Conservation (phyloP, 2,888 invertebrate genomes). For the Gisinianus flammeolus region DNA sequence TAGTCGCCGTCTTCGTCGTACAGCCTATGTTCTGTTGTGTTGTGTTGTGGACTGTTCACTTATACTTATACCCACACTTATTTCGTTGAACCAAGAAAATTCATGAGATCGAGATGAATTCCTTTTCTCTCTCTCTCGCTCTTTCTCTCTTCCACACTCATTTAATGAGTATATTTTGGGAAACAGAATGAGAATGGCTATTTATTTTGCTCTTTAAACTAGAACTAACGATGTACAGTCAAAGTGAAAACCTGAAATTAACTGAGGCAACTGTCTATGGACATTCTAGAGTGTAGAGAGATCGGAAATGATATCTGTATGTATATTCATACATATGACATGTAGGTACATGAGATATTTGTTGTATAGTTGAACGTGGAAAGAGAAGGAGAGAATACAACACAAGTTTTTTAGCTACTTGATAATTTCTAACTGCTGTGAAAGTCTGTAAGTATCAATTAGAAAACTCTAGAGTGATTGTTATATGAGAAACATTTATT, state of each 20-base stretch:
- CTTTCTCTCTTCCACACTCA: neutral
- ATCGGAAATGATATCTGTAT: neutral
- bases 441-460: conserved; percentile 25
- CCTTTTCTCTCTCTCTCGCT: neutral
- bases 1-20: neutral
- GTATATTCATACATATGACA: neutral
- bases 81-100: neutral
- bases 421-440: conserved; percentile 21
- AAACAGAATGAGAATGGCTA: neutral
- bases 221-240: conserved; percentile 29
- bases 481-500: conserved; percentile 21
- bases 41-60: neutral
- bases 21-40: neutral
- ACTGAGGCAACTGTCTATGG: neutral
- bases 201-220: conserved; percentile 27
- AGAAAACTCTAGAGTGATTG: conserved; percentile 21
- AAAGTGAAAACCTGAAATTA: conserved; percentile 29
- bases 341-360: neutral
- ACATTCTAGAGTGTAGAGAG: neutral
- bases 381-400: neutral
- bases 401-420: too few relatives aligned
- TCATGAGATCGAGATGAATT: neutral
- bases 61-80: neutral
- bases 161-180: neutral
- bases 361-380: too few relatives aligned